These are phyloP conservation scores for Bubo blakistoni DNA, from an alignment of 2,113 vertebrate genomes.

Conservation along the genomic window DNA sequence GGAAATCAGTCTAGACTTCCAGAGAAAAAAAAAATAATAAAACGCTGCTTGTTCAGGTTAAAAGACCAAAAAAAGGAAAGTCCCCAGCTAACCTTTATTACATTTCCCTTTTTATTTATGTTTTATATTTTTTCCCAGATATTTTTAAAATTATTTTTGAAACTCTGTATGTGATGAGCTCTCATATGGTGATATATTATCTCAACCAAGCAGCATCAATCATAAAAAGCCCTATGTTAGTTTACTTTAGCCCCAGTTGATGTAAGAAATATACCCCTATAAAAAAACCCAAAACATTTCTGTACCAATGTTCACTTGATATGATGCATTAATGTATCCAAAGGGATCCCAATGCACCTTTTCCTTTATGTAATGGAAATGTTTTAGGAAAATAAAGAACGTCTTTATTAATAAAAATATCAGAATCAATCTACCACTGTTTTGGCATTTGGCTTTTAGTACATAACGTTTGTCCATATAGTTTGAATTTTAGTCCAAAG, in stretches of 20 bases:
- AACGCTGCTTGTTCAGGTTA: neutral
- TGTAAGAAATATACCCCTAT: neutral
- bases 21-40: neutral
- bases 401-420: neutral
- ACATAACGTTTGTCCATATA: neutral
- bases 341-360: fast-evolving
- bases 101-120: neutral
- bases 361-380: neutral
- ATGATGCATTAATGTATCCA: neutral
- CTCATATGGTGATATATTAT: neutral
- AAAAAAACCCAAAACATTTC: fast-evolving
- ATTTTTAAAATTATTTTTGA: neutral
- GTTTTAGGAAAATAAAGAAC: neutral
- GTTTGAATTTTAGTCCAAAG: neutral
- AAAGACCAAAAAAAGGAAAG: neutral
- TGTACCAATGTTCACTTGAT: neutral
- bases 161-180: neutral
- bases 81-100: neutral
- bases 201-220: neutral
- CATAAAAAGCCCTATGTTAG: neutral
- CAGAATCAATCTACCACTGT: neutral
- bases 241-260: neutral
- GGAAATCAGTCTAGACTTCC: neutral
- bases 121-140: neutral
- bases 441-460: neutral